Conservation (phyloP, 2,797 vertebrate species). For the Rhodeus uyekii region DNA sequence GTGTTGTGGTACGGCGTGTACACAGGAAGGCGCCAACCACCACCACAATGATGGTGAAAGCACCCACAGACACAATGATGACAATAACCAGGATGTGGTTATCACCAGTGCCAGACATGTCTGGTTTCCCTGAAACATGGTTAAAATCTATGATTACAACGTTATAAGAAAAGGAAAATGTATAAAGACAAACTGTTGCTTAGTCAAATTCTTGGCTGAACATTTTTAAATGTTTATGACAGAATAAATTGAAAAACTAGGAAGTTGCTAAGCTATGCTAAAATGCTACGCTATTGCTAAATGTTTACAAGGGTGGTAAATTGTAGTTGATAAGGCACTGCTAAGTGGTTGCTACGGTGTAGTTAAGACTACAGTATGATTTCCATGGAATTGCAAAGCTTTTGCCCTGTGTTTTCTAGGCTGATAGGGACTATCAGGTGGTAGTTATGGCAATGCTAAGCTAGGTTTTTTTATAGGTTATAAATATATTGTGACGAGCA, state of each 20-base stretch:
- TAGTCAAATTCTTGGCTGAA: neutral
- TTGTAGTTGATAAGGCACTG: neutral
- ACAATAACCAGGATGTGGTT: constrained; percentile 89
- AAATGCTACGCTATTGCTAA: neutral
- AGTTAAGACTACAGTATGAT: neutral
- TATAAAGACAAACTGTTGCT: neutral
- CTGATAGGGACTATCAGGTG: too few species aligned
- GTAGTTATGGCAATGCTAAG: neutral
- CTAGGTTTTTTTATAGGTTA: neutral
- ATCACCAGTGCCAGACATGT: constrained; percentile 83
- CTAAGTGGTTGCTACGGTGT: neutral
- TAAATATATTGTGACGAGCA: neutral
- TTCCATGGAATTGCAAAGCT: neutral
- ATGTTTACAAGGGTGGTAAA: neutral
- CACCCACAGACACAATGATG: constrained; percentile 91
- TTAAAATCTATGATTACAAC: neutral
- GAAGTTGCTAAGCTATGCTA: neutral
- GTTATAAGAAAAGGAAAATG: neutral
- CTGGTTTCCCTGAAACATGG: constrained; percentile 81
- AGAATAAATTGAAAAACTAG: neutral
- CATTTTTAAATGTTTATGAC: neutral
- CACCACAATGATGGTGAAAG: constrained; percentile 91
- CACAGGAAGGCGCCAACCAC: constrained; percentile 94
- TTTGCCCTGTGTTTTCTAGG: neutral
- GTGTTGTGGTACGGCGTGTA: constrained; percentile 90